A percentile compares a stretch with the other conserved stretches of the same genome.
These are phyloP conservation scores for Leptodirus hochenwartii DNA, from an alignment of 2,888 invertebrate species.

Conservation along the genomic window DNA sequence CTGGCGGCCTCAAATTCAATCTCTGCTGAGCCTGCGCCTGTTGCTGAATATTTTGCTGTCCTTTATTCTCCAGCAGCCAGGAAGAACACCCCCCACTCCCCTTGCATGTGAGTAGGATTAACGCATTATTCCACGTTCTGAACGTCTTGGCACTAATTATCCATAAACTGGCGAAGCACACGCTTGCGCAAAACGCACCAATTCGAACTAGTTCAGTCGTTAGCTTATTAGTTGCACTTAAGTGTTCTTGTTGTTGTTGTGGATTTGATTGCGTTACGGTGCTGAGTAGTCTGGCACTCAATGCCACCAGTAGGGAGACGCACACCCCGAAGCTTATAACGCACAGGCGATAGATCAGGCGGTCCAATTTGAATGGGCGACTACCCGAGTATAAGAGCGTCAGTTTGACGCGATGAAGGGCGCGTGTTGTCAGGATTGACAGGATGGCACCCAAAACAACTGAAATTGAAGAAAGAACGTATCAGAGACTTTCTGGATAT, in stretches of 20 bases:
- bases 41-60: too few relatives aligned
- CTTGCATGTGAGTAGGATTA: too few relatives aligned
- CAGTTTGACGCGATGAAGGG: slow-evolving; percentile 53
- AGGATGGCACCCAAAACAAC: slow-evolving; percentile 48
- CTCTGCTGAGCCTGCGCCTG: too few relatives aligned
- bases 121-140: slow-evolving; percentile 21
- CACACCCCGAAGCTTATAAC: slow-evolving; percentile 64
- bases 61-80: too few relatives aligned
- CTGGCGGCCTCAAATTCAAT: too few relatives aligned
- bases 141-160: slow-evolving; percentile 23
- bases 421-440: slow-evolving; percentile 54
- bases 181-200: slow-evolving; percentile 18
- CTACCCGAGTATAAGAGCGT: slow-evolving; percentile 35
- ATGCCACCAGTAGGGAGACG: slow-evolving; percentile 48
- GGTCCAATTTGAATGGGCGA: slow-evolving; percentile 39
- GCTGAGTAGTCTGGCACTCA: slow-evolving; percentile 36
- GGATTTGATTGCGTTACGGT: slow-evolving; percentile 8
- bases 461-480: too few relatives aligned
- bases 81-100: too few relatives aligned
- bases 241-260: too few relatives aligned
- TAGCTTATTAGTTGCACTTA: too few relatives aligned
- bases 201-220: slow-evolving; percentile 17
- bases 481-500: too few relatives aligned
- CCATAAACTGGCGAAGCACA: slow-evolving; percentile 21
- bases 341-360: slow-evolving; percentile 57